Evolutionary conservation across 2,113 vertebrate genomes (phyloP), one percentile per base, ranked within the genome.

Genomic region (Aphelocoma coerulescens): DNA sequence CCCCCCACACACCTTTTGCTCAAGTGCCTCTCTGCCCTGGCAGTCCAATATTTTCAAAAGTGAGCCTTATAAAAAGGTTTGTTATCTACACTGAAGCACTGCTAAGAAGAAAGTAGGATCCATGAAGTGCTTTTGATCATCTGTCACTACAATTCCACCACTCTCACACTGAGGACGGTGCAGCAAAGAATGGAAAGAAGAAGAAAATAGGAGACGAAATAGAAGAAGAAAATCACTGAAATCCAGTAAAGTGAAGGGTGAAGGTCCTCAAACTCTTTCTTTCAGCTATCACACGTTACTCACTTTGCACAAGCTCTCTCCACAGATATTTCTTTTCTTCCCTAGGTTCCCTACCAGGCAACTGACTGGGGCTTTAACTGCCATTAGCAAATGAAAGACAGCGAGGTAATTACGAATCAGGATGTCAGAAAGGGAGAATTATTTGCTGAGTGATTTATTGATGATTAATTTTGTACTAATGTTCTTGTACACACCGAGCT

Each of bases 381-480:
- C 89, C 94, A 94, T 85, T 61, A 93, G 71, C 85, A 92, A 93
- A 95, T 4, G 32, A 97, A 97, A 90, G 91, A 80, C 88, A 93
- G 91, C 52, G 81, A 96, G 74, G 33, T 97, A 97, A 97, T 97
- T 97, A 97, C 72, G 84, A 91, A 87, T 80, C 55, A 28, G 43
- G 62, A 86, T 96, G 95, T 95, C 75, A 93, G 78, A 92, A 71
- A 93, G 82, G 20, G 32, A 95, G 75, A 96, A 96, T 97, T 93
- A 97, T 97, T 97, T 96, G 91, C 89, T 89, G 91, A 96, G 88
- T 96, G 97, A 98, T 97, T 90, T 94, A 93, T 85, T 30, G 96
- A 97, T 97, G 91, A 97, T 96, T 96, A 96, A 96, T 94, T 97
- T 95, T 91, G 69, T 75, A 77, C 66, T 67, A 72, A 88, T 66